Conservation (phyloP, 2,888 invertebrate species). For the Myopa tessellatipennis region DNA sequence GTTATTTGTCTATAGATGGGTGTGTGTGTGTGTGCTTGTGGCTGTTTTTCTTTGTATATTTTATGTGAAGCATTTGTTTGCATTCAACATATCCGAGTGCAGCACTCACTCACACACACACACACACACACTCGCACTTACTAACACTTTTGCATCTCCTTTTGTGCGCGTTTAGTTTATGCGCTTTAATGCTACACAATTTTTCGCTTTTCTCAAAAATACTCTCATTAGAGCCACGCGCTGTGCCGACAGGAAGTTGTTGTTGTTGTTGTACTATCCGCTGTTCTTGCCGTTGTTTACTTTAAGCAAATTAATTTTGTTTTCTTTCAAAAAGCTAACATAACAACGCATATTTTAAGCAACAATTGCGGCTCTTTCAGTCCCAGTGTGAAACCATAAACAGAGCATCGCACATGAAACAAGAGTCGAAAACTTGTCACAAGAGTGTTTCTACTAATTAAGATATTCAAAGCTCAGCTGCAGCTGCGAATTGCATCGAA, state of each 20-base stretch:
- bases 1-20: background rate
- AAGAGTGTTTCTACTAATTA: too few relatives aligned
- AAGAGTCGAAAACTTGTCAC: too few relatives aligned
- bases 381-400: too few relatives aligned
- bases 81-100: too few relatives aligned
- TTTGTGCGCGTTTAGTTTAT: conserved; percentile 9
- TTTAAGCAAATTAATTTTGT: too few relatives aligned
- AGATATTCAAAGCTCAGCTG: too few relatives aligned
- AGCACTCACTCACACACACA: conserved; percentile 12
- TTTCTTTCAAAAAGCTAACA: too few relatives aligned
- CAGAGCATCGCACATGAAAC: too few relatives aligned
- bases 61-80: background rate
- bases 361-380: too few relatives aligned
- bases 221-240: background rate
- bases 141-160: conserved; percentile 14
- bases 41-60: conserved; percentile 3
- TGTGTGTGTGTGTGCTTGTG: too few relatives aligned
- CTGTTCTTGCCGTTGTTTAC: background rate
- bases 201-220: conserved; percentile 27
- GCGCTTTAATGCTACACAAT: conserved; percentile 26
- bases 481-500: too few relatives aligned
- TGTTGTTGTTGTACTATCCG: background rate
- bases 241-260: background rate
- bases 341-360: too few relatives aligned
- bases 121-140: background rate